These are phyloP conservation scores for Drosophila vallismaia DNA, from an alignment of 2,888 invertebrate species.

Conservation along the genomic window DNA sequence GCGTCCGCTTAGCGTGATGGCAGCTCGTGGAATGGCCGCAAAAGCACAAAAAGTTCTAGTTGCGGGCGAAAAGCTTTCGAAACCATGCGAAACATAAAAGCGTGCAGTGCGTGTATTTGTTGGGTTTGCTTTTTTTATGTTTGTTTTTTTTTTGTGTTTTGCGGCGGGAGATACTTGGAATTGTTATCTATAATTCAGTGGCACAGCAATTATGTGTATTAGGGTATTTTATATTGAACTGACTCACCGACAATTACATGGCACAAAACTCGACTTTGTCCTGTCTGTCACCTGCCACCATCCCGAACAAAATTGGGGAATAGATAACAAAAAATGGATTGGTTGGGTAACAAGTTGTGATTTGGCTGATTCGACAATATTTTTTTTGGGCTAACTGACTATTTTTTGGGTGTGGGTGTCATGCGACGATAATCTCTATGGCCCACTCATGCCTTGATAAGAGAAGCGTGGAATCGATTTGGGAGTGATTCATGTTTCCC, in stretches of 20 bases:
- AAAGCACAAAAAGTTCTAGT: slow-evolving; percentile 59
- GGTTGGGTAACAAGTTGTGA: slow-evolving; percentile 33
- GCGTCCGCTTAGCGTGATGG: slow-evolving; percentile 77
- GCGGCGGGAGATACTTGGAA: slow-evolving; percentile 19
- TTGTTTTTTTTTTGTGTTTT: background rate
- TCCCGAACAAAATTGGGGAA: background rate
- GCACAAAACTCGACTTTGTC: slow-evolving; percentile 38
- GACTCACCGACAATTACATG: slow-evolving; percentile 27
- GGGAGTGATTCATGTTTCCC: slow-evolving; percentile 23
- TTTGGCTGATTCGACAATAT: slow-evolving; percentile 35
- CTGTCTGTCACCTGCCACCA: slow-evolving; percentile 33
- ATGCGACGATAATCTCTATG: slow-evolving; percentile 34
- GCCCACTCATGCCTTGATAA: slow-evolving; percentile 35
- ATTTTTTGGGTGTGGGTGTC: slow-evolving; percentile 30
- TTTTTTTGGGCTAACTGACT: slow-evolving; percentile 21
- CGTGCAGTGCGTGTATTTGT: slow-evolving; percentile 13
- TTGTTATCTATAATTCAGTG: slow-evolving; percentile 24
- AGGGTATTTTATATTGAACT: slow-evolving; percentile 14
- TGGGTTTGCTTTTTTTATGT: no score
- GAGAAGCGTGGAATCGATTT: slow-evolving; percentile 20
- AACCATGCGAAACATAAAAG: slow-evolving; percentile 34
- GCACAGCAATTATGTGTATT: slow-evolving; percentile 11
- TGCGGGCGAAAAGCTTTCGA: slow-evolving; percentile 46
- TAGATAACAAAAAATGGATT: slow-evolving; percentile 23
- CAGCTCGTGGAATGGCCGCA: slow-evolving; percentile 81